These are phyloP conservation scores for Leptodactylus fuscus DNA, from an alignment of 2,113 vertebrate species.

Conservation along the genomic window DNA sequence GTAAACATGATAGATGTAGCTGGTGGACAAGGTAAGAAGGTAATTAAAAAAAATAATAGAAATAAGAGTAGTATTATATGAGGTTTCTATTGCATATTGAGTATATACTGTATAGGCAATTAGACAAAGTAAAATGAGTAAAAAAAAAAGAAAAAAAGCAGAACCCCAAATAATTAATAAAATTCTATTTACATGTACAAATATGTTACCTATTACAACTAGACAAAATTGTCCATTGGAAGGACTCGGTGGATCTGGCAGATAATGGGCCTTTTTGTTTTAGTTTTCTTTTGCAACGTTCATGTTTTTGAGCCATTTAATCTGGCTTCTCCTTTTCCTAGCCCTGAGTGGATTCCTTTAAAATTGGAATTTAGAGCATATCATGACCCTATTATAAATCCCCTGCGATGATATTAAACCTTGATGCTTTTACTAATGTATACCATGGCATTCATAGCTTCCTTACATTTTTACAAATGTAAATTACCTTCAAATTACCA, in stretches of 20 bases:
- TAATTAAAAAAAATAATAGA: too few relatives aligned
- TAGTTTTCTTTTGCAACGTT: too few relatives aligned
- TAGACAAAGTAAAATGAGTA: conserved; percentile 18
- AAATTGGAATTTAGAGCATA: neutral
- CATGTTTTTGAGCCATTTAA: too few relatives aligned
- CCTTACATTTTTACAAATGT: neutral
- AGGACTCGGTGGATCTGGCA: too few relatives aligned
- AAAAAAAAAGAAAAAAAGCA: neutral
- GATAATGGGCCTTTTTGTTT: too few relatives aligned
- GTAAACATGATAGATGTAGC: neutral
- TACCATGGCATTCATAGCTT: neutral
- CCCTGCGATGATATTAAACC: neutral
- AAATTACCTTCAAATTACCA: neutral
- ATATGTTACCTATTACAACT: neutral
- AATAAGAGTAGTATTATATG: too few relatives aligned
- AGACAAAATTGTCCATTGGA: neutral
- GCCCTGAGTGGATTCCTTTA: too few relatives aligned
- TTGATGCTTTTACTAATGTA: neutral
- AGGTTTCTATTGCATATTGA: too few relatives aligned
- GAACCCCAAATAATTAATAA: neutral
- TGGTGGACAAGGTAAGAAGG: neutral
- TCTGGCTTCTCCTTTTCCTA: too few relatives aligned
- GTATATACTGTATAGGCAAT: too few relatives aligned
- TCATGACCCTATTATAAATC: too few relatives aligned
- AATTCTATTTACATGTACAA: neutral